phyloP scores from a whole-genome alignment of 2,888 invertebrate species.

The Sinopyrophorus schimmeli region DNA sequence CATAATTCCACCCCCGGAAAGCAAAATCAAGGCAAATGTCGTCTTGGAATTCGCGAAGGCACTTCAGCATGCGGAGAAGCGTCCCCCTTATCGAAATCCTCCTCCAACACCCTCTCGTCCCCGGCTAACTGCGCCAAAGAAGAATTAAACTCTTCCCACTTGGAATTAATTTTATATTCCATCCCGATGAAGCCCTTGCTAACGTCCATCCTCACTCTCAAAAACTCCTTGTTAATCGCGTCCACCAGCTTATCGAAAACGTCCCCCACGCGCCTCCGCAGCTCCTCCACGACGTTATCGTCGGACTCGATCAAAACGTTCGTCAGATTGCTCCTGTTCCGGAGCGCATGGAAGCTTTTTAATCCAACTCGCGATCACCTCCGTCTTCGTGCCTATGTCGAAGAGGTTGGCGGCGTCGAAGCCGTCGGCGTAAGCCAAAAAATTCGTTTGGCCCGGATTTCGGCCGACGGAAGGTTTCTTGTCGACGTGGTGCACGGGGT shows the following conservation, averaged over 20 bases:
- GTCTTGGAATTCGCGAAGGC: no score
- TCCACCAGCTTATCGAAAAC: slow-evolving; percentile 28
- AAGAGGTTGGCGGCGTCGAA: background rate
- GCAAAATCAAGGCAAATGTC: no score
- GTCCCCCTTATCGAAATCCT: no score
- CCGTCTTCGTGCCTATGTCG: background rate
- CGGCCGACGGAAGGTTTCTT: no score
- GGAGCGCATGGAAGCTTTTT: background rate
- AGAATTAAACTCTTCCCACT: slow-evolving; percentile 13
- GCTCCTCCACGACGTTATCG: slow-evolving; percentile 4
- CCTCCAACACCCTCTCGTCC: background rate
- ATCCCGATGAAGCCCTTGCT: slow-evolving; percentile 37
- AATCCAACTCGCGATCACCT: slow-evolving; percentile 1
- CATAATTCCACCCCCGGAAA: no score
- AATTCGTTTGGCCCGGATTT: background rate
- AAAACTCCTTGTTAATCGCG: slow-evolving; percentile 36
- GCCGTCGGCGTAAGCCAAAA: background rate
- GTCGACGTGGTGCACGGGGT: no score
- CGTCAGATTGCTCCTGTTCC: background rate
- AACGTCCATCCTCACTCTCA: slow-evolving; percentile 36
- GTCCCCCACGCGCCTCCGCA: slow-evolving; percentile 7
- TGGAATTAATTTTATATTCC: slow-evolving; percentile 35
- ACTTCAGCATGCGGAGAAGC: background rate
- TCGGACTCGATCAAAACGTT: background rate
- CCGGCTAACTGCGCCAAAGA: slow-evolving; percentile 8